phyloP scores from a whole-genome alignment of 2,797 vertebrate species.

The Artibeus jamaicensis region DNA sequence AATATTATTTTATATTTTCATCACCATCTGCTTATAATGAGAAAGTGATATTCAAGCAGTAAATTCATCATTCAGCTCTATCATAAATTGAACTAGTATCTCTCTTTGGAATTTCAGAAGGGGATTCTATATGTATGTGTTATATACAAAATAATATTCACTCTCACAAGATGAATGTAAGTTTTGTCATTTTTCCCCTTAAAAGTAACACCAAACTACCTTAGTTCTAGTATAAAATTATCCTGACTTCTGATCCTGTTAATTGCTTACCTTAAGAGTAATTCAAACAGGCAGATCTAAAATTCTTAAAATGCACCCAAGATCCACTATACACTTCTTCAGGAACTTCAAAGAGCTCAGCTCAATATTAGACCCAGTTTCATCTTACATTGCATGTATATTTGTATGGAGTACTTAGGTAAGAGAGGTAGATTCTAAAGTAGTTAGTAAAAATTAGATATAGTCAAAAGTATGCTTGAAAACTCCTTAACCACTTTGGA shows the following conservation, averaged over 20 bases:
- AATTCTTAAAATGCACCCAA: conserved; percentile 2
- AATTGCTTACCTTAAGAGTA: conserved; percentile 22
- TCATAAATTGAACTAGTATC: conserved; percentile 1
- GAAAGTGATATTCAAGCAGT: conserved; percentile 43
- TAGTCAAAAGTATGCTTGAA: conserved; percentile 10
- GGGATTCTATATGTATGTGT: conserved; percentile 2
- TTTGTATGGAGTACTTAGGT: neutral
- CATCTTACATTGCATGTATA: neutral
- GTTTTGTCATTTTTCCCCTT: conserved; percentile 38
- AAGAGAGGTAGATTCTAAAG: neutral
- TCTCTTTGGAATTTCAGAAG: conserved; percentile 39
- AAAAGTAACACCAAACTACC: conserved; percentile 35
- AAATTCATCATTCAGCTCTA: conserved; percentile 39
- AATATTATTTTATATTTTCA: conserved; percentile 47
- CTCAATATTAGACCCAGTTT: neutral
- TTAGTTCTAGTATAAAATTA: conserved; percentile 40
- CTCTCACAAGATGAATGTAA: conserved; percentile 17
- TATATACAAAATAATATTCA: conserved; percentile 35
- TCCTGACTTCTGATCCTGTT: neutral
- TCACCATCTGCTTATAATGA: conserved; percentile 21
- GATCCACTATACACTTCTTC: neutral
- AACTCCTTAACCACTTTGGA: conserved; percentile 13
- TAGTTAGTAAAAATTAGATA: conserved; percentile 44
- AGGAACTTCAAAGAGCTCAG: conserved; percentile 19
- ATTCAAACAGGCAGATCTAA: neutral